phyloP scores from a whole-genome alignment of 1,140 invertebrate species.

The Oreohelix idahoensis region DNA sequence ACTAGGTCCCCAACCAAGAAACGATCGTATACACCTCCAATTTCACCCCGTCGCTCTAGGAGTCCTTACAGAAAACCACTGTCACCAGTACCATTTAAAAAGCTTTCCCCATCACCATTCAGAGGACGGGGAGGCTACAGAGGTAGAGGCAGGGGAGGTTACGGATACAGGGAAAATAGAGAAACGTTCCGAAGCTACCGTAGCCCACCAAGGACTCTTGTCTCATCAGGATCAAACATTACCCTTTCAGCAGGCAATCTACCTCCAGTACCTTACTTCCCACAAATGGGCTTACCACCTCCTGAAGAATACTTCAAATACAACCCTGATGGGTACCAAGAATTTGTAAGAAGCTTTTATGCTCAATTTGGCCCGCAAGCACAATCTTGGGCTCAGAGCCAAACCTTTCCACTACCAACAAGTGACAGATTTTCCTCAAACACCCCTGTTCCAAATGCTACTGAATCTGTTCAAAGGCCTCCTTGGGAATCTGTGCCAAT shows the following conservation, averaged over 20 bases:
- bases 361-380: constrained; percentile 22
- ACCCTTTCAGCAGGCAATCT: constrained; percentile 9
- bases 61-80: constrained; percentile 33
- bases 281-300: constrained; percentile 31
- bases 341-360: constrained; percentile 32
- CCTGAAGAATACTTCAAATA: constrained; percentile 37
- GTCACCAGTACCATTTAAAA: constrained; percentile 9
- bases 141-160: constrained; percentile 26
- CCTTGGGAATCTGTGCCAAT: constrained; percentile 24
- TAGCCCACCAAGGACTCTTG: constrained; percentile 14
- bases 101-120: background rate
- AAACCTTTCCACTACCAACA: background rate
- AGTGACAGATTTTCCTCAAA: background rate
- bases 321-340: constrained; percentile 32
- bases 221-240: background rate
- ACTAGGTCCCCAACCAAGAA: constrained; percentile 9
- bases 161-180: constrained; percentile 5
- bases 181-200: background rate
- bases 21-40: background rate
- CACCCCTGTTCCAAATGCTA: background rate
- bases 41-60: background rate
- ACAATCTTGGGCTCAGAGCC: constrained; percentile 18
- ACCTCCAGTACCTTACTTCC: constrained; percentile 36
- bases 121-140: constrained; percentile 31
- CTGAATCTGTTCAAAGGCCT: background rate